Percentiles rank a stretch among this genome's conserved stretches.
These are phyloP conservation scores for Drosophila takahashii DNA, from an alignment of 1,140 invertebrate genomes.

Conservation along the genomic window DNA sequence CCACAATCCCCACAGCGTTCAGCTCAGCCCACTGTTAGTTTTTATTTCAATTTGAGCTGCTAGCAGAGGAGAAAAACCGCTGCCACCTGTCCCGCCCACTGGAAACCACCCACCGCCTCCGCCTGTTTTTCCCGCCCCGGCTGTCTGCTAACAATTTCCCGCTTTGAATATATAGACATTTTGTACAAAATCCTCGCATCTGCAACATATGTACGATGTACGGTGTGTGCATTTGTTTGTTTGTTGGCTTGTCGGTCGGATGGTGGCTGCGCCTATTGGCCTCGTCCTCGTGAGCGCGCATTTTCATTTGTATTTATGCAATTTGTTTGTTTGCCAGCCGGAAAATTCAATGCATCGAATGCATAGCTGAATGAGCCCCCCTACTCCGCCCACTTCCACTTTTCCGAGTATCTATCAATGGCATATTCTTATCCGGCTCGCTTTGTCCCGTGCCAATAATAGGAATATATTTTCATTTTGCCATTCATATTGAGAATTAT, in stretches of 20 bases:
- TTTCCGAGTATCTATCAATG: constrained; percentile 29
- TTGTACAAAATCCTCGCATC: constrained; percentile 72
- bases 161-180: constrained; percentile 81
- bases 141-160: constrained; percentile 76
- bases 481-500: constrained; percentile 31
- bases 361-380: constrained; percentile 33
- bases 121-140: constrained; percentile 6
- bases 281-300: constrained; percentile 54
- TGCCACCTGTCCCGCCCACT: constrained; percentile 19
- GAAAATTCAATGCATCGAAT: constrained; percentile 80
- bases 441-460: constrained; percentile 59
- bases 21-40: constrained; percentile 47
- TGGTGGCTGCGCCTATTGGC: constrained; percentile 50
- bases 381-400: neutral
- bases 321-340: constrained; percentile 79
- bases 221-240: constrained; percentile 35
- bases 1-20: constrained; percentile 16
- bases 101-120: constrained; percentile 2
- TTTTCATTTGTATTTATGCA: constrained; percentile 82
- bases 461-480: constrained; percentile 57
- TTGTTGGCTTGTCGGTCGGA: constrained; percentile 34
- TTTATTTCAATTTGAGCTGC: constrained; percentile 78
- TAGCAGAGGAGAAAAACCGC: constrained; percentile 22
- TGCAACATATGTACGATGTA: constrained; percentile 57
- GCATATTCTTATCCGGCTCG: constrained; percentile 50